Base-by-base conservation (phyloP, 1,140 invertebrate genomes). In the Ceratina japonica region DNA sequence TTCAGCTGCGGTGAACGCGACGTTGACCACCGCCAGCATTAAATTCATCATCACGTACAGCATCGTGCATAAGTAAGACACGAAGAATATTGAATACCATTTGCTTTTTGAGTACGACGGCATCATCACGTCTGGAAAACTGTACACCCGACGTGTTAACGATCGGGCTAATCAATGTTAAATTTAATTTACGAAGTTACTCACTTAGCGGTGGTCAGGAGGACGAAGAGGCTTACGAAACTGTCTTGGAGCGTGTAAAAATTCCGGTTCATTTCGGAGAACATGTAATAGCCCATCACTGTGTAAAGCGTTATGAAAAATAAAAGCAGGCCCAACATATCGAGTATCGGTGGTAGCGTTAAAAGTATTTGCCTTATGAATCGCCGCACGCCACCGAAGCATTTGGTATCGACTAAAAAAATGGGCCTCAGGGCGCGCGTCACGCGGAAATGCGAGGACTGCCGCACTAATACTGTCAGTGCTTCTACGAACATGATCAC, bases 61-160 rank as follows among this genome's bases (percentile, higher is more conserved):
- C 85, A 97, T 96, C 22, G 96, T 96, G 69, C 95, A 95, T 31
- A 98, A 94, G 90, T 98, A 98, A 1, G 96, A 94, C 70, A 98
- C 96, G 91, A 98, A 98, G 90, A 97, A 98, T 59, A 97, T 91
- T n/a, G 95, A 95, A 86, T 96, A 96, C 94, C 95, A 97, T 88
- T 95, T 96, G 20, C 94, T 96, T 86, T 94, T 94, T 3, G 95
- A 94, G 92, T 97, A 98, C 0, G 97, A 95, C 15, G 96, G 97
- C 97, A 98, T 98, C 97, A 98, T 98, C 12, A 98, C 97, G 92
- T 98, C 97, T 24, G 97, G 97, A 93, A 96, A 98, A 92, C 97
- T 98, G 91, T 49, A 72, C n/a, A 10, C 10, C 5, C 10, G 56
- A 10, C 3, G 22, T 18, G 51, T 59, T n/a, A 10, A 72, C 31